These are phyloP conservation scores for Trichacis sp. DNA, from an alignment of 2,888 invertebrate genomes.

Conservation along the genomic window DNA sequence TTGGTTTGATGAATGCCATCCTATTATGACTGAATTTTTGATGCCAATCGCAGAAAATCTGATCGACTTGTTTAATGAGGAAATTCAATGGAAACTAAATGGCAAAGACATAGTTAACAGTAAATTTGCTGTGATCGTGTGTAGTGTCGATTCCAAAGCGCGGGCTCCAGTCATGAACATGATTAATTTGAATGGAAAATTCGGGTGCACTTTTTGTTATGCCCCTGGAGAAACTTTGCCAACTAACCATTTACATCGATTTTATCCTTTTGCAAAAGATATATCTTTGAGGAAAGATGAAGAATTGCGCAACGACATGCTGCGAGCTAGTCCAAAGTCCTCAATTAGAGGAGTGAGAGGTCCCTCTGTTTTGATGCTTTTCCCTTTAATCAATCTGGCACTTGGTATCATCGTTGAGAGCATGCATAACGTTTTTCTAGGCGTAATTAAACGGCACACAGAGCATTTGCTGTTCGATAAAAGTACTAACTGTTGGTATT, in stretches of 20 bases:
- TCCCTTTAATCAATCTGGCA: neutral
- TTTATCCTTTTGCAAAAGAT: neutral
- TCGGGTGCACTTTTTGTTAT: constrained; percentile 12
- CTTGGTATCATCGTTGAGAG: constrained; percentile 1
- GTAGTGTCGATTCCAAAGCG: constrained; percentile 13
- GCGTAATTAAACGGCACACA: constrained; percentile 11
- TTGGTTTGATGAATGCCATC: neutral
- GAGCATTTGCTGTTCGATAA: neutral
- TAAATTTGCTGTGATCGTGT: neutral
- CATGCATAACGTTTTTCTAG: constrained; percentile 11
- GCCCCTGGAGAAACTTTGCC: constrained; percentile 1
- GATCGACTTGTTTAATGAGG: neutral
- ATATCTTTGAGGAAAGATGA: neutral
- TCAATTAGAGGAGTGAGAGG: neutral
- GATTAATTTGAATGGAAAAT: constrained; percentile 7
- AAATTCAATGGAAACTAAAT: neutral
- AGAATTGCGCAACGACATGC: neutral
- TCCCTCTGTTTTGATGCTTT: neutral
- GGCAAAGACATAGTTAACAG: neutral
- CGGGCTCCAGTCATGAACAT: constrained; percentile 11
- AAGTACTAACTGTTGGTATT: neutral
- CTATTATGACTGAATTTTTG: constrained; percentile 3
- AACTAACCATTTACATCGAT: neutral
- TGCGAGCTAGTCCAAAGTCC: neutral
- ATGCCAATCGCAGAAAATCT: neutral